Percentiles rank a stretch among this genome's conserved stretches.
Evolutionary conservation across 1,140 invertebrate species (phyloP).

Genomic region (Aphelenchoides besseyi): DNA sequence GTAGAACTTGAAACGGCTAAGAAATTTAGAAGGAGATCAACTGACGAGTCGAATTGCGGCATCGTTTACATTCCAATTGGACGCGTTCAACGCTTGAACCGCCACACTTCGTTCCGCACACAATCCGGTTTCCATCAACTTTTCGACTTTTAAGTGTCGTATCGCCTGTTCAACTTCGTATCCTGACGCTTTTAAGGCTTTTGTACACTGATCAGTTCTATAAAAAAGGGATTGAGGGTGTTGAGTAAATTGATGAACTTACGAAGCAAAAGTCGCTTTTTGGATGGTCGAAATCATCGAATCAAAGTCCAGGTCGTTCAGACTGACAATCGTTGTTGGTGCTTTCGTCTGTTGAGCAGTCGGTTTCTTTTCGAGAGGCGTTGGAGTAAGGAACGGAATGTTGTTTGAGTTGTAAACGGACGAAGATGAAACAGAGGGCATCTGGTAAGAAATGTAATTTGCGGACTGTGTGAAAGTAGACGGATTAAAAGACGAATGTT

Average conservation of each 20-base stretch:
- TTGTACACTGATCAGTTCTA: conserved; percentile 42
- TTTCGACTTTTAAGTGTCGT: conserved; percentile 42
- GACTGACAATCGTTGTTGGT: conserved; percentile 6
- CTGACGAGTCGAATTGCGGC: conserved; percentile 33
- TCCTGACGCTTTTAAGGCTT: conserved; percentile 17
- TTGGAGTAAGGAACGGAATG: background rate
- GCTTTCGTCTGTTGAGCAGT: conserved; percentile 3
- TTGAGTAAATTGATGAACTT: conserved; percentile 3
- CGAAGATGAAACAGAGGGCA: background rate
- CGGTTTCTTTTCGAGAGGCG: conserved; percentile 4
- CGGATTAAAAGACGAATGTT: conserved; percentile 6
- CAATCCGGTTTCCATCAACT: conserved; percentile 45
- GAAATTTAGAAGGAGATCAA: background rate
- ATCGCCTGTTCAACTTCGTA: conserved; percentile 43
- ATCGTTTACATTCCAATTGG: conserved; percentile 46
- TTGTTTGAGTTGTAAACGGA: conserved; percentile 7
- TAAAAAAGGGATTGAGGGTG: conserved; percentile 21
- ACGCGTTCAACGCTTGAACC: conserved; percentile 30
- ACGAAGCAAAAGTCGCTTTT: conserved; percentile 46
- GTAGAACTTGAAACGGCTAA: no score
- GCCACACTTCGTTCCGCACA: conserved; percentile 31
- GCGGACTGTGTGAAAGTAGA: background rate
- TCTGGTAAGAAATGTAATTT: conserved; percentile 35
- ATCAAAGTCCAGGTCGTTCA: conserved; percentile 44
- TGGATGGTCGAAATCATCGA: conserved; percentile 28